These are phyloP conservation scores for Toxotes chatareus DNA, from an alignment of 2,113 vertebrate genomes.

Conservation along the genomic window DNA sequence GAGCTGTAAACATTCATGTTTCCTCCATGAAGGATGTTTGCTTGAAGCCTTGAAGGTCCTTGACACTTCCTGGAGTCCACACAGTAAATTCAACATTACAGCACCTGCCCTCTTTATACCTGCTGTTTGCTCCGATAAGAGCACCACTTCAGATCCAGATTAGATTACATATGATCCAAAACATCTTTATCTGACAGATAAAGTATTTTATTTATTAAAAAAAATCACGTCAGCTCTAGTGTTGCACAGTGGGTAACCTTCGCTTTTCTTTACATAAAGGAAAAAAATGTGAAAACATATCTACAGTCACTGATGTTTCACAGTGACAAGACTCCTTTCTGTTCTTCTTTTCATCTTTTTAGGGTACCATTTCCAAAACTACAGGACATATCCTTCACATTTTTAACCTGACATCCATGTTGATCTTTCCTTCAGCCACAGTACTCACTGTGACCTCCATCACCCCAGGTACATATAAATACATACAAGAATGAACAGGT, in stretches of 20 bases:
- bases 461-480: slow-evolving; percentile 85
- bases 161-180: slow-evolving; percentile 27
- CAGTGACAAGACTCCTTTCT: not conserved
- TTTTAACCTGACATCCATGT: slow-evolving; percentile 82
- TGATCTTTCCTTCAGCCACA: slow-evolving; percentile 86
- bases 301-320: not conserved
- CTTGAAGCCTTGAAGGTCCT: not conserved
- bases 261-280: not conserved
- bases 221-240: not conserved
- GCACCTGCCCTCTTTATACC: slow-evolving; percentile 12
- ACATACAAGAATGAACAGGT: not conserved
- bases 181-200: not conserved
- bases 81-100: not conserved
- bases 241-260: not conserved
- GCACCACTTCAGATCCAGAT: slow-evolving; percentile 15
- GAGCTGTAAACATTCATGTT: not conserved
- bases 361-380: slow-evolving; percentile 84
- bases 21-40: slow-evolving; percentile 29
- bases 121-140: slow-evolving; percentile 29
- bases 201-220: not conserved
- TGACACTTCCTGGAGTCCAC: slow-evolving; percentile 1
- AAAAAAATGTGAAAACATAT: not conserved
- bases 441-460: slow-evolving; percentile 85
- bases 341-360: slow-evolving; percentile 1
- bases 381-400: slow-evolving; percentile 84